Evolutionary conservation across 1,140 invertebrate species (phyloP).

Genomic region (Eubasilissa regina): DNA sequence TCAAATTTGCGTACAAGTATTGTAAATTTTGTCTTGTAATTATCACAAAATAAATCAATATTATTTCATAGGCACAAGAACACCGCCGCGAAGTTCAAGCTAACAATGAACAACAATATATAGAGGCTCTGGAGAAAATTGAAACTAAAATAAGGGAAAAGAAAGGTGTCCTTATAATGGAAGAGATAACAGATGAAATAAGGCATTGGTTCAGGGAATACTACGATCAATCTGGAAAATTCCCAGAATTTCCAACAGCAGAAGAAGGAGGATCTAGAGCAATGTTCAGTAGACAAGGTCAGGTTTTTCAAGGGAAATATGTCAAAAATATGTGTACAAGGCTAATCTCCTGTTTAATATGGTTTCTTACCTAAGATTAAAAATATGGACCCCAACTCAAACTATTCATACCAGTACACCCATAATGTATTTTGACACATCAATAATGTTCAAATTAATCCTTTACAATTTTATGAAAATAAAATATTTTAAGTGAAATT

Average conservation of each 20-base stretch:
- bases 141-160: conserved; percentile 77
- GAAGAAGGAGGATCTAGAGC: conserved; percentile 89
- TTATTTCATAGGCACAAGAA: conserved; percentile 69
- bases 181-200: conserved; percentile 89
- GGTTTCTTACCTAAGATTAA: too few species aligned
- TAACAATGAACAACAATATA: conserved; percentile 76
- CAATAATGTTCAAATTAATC: too few species aligned
- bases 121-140: conserved; percentile 73
- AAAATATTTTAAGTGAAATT: too few species aligned
- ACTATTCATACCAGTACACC: too few species aligned
- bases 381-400: too few species aligned
- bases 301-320: neutral
- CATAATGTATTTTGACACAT: too few species aligned
- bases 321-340: too few species aligned
- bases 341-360: too few species aligned
- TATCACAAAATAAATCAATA: neutral
- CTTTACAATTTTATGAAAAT: too few species aligned
- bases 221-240: conserved; percentile 86
- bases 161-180: conserved; percentile 79
- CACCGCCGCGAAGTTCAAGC: conserved; percentile 76
- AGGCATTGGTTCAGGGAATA: conserved; percentile 88
- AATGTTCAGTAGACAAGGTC: conserved; percentile 85
- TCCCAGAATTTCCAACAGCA: conserved; percentile 92
- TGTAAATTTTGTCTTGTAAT: too few species aligned
- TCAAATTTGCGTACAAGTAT: too few species aligned